These are phyloP conservation scores for Spilogale gracilis DNA, from an alignment of 2,113 vertebrate genomes.

Conservation along the genomic window DNA sequence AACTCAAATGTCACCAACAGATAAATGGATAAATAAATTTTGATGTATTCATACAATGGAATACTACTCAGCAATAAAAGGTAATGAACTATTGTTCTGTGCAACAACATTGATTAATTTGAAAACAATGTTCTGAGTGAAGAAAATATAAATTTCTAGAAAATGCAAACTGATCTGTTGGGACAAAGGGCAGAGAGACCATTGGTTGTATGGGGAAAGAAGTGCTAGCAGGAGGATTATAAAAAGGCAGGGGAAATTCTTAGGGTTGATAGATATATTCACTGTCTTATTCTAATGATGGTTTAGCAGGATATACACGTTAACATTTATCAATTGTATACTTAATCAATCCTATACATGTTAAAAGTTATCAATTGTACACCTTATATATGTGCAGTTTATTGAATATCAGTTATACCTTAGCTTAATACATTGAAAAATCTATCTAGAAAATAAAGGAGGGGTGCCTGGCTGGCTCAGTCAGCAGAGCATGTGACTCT, in stretches of 20 bases:
- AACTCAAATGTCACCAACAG: background rate
- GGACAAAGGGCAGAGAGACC: background rate
- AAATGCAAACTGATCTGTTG: background rate
- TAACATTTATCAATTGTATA: background rate
- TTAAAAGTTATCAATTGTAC: background rate
- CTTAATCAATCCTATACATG: background rate
- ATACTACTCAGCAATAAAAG: background rate
- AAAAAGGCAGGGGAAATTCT: background rate
- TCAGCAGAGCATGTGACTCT: background rate
- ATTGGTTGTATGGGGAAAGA: background rate
- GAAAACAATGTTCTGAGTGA: background rate
- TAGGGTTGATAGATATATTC: background rate
- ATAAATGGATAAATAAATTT: background rate
- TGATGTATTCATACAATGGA: background rate
- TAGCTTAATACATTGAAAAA: background rate
- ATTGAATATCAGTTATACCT: background rate
- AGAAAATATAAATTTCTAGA: background rate
- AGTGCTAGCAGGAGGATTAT: background rate
- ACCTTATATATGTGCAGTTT: background rate
- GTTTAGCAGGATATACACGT: background rate
- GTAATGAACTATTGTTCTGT: background rate
- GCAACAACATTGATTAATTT: background rate
- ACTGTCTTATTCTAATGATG: background rate
- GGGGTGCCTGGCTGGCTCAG: background rate
- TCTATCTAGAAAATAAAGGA: background rate